Evolutionary conservation across 2,797 vertebrate genomes (phyloP).

Genomic region (Chrosomus eos): DNA sequence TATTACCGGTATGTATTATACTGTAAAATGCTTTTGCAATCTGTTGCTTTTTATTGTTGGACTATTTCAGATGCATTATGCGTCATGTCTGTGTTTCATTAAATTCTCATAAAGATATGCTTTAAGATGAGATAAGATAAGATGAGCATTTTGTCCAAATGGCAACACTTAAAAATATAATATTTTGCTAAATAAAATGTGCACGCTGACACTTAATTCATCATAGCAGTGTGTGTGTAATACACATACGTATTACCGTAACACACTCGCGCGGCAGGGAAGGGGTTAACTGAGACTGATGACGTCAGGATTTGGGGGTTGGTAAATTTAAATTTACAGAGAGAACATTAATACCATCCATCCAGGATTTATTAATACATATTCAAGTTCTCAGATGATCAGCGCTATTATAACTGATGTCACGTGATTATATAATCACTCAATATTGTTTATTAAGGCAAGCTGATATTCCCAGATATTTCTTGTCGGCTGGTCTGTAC

Average conservation of each 20-base stretch:
- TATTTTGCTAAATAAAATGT: neutral
- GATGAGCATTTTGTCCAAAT: neutral
- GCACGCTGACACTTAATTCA: neutral
- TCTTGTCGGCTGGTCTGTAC: neutral
- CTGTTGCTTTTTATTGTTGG: neutral
- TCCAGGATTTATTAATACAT: neutral
- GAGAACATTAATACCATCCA: neutral
- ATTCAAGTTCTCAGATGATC: neutral
- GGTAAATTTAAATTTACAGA: slow-evolving; percentile 25
- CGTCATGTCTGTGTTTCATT: no score
- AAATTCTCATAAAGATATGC: neutral
- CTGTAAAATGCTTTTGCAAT: neutral
- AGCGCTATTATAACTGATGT: neutral
- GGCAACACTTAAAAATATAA: neutral
- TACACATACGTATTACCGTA: neutral
- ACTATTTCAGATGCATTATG: neutral
- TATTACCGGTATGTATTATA: neutral
- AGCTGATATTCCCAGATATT: neutral
- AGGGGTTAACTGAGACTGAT: neutral
- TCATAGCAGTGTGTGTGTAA: no score
- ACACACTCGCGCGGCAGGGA: neutral
- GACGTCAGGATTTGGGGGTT: neutral
- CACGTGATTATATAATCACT: neutral
- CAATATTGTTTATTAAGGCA: neutral
- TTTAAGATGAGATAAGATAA: no score